phyloP scores from a whole-genome alignment of 2,113 vertebrate genomes.

The Gallinago jamesoni region DNA sequence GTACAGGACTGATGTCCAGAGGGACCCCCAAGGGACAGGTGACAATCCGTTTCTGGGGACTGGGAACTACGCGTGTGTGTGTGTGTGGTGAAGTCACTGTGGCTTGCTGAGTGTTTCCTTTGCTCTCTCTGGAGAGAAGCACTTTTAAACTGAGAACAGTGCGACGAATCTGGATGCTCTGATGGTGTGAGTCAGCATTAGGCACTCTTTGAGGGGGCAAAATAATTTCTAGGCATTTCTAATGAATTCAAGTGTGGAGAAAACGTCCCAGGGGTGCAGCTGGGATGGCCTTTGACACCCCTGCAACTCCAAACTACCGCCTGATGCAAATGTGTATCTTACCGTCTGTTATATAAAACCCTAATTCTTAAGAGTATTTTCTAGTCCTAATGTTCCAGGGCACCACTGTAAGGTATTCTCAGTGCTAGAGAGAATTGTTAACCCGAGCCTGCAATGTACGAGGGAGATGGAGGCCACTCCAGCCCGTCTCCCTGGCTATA shows the following conservation, averaged over 20 bases:
- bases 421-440: neutral
- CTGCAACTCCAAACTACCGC: neutral
- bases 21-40: slow-evolving; percentile 29
- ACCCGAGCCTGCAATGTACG: neutral
- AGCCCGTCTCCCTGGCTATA: neutral
- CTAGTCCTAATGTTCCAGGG: neutral
- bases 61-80: neutral
- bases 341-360: neutral
- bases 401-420: neutral
- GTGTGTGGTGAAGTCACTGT: neutral
- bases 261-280: neutral
- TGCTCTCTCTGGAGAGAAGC: neutral
- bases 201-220: neutral
- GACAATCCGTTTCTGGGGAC: slow-evolving; percentile 14
- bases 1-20: slow-evolving; percentile 72
- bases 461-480: neutral
- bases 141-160: neutral
- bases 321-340: neutral
- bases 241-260: neutral
- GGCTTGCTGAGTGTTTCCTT: neutral
- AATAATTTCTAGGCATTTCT: neutral
- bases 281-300: neutral
- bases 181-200: neutral
- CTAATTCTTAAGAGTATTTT: neutral
- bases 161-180: neutral